Conservation (phyloP, 2,888 invertebrate species). For the Parnassius mnemosyne region DNA sequence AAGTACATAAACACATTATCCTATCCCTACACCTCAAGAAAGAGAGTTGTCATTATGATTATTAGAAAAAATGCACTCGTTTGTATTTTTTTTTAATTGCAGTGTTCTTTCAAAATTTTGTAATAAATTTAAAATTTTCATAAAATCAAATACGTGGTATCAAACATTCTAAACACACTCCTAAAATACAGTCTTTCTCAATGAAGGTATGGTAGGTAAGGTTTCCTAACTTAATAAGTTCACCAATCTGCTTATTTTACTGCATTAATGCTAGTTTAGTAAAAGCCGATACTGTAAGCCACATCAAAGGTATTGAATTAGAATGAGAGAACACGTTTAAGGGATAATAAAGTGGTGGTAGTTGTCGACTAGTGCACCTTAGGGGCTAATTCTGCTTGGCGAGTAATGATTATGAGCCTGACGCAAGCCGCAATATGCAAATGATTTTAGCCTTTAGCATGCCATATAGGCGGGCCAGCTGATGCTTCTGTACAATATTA, state of each 20-base stretch:
- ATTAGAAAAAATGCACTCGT: no score
- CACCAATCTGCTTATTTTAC: conserved; percentile 36
- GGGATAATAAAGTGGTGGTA: conserved; percentile 73
- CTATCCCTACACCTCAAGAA: no score
- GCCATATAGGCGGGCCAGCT: conserved; percentile 35
- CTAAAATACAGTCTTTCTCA: no score
- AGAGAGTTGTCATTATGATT: no score
- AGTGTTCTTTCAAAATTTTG: no score
- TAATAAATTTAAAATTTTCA: no score
- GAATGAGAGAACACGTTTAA: conserved; percentile 70
- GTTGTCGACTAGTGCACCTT: conserved; percentile 70
- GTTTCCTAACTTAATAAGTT: conserved; percentile 32
- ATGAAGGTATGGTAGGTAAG: no score
- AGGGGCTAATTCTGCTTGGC: conserved; percentile 75
- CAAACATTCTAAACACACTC: no score
- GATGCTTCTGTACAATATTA: conserved; percentile 46
- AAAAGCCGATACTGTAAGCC: conserved; percentile 50
- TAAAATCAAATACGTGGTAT: no score
- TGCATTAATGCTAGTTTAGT: conserved; percentile 38
- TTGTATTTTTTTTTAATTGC: no score
- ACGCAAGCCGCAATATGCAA: conserved; percentile 72
- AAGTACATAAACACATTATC: no score
- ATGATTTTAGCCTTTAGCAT: conserved; percentile 73
- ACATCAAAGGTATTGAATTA: conserved; percentile 74
- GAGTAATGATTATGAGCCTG: conserved; percentile 72